These are phyloP conservation scores for Drosophila basisetae DNA, from an alignment of 2,888 invertebrate species.

Conservation along the genomic window DNA sequence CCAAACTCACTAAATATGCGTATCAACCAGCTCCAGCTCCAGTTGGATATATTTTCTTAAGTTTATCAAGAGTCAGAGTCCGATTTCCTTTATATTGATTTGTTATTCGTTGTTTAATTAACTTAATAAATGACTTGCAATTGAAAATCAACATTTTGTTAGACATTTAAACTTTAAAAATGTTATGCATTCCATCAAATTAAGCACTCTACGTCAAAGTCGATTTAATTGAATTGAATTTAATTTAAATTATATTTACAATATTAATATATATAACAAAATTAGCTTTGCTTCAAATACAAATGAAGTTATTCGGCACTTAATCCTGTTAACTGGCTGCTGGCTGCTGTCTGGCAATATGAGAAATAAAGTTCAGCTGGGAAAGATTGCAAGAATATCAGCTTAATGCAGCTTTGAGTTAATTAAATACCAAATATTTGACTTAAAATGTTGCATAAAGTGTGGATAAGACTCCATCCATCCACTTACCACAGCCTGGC, in stretches of 20 bases:
- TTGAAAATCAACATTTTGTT: background rate
- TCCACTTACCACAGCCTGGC: constrained; percentile 1
- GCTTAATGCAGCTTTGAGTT: constrained; percentile 50
- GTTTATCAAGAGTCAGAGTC: too few species aligned
- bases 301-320: background rate
- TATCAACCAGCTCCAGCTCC: too few species aligned
- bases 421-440: constrained; percentile 58
- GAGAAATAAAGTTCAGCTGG: constrained; percentile 19
- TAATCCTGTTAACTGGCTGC: background rate
- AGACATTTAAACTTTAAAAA: background rate
- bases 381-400: constrained; percentile 48
- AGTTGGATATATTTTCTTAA: too few species aligned
- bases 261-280: background rate
- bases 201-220: background rate
- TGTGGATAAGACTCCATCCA: constrained; percentile 21
- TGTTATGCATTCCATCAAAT: background rate
- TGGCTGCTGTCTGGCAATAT: background rate
- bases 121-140: background rate
- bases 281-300: background rate
- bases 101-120: too few species aligned
- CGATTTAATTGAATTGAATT: background rate
- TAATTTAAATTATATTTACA: background rate
- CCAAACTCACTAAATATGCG: too few species aligned
- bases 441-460: constrained; percentile 53
- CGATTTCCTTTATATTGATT: too few species aligned